These are phyloP conservation scores for Enhydra lutris DNA, from an alignment of 2,113 vertebrate genomes.

Conservation along the genomic window DNA sequence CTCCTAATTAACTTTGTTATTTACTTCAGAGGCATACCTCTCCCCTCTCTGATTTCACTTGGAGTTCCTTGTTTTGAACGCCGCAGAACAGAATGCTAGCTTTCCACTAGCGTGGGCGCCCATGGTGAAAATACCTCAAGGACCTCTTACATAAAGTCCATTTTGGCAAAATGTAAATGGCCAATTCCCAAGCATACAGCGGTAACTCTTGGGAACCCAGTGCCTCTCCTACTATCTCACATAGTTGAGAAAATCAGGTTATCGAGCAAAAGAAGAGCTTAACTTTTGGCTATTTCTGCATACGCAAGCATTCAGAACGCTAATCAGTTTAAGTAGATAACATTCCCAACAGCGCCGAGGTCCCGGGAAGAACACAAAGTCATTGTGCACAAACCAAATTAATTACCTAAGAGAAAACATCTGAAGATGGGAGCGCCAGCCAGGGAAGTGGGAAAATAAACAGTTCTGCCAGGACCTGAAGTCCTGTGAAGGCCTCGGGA, in stretches of 20 bases:
- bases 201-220: neutral
- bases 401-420: slow-evolving; percentile 63
- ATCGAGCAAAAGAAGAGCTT: slow-evolving; percentile 51
- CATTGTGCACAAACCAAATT: slow-evolving; percentile 49
- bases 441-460: neutral
- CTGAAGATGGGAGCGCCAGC: slow-evolving; percentile 38
- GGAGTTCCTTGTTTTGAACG: neutral
- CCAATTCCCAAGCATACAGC: neutral
- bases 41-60: neutral
- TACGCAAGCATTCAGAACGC: slow-evolving; percentile 42
- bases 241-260: slow-evolving; percentile 64
- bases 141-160: neutral
- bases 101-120: neutral
- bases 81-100: accelerated
- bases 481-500: neutral
- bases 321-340: slow-evolving; percentile 61
- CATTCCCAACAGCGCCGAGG: slow-evolving; percentile 7
- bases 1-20: neutral
- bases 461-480: neutral
- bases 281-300: slow-evolving; percentile 41
- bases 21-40: neutral
- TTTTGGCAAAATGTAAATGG: neutral
- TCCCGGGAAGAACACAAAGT: slow-evolving; percentile 39
- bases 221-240: slow-evolving; percentile 50
- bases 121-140: neutral